Conservation (phyloP, 2,797 vertebrate species). For the Pampus argenteus region DNA sequence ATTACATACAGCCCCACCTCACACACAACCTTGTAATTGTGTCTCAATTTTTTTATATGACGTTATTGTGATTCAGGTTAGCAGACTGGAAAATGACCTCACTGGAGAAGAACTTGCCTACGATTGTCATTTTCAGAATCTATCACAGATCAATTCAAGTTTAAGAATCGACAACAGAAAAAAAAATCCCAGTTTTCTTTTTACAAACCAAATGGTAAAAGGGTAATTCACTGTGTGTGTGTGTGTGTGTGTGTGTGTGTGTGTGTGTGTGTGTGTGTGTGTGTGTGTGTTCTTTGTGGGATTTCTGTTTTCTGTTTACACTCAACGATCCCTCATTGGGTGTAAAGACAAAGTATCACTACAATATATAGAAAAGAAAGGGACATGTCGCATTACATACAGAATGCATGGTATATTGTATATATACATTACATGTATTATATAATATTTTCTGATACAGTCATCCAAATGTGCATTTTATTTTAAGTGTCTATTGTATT, state of each 20-base stretch:
- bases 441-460: not conserved
- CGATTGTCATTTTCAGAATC: not conserved
- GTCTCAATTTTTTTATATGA: not conserved
- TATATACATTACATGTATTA: not conserved
- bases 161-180: not conserved
- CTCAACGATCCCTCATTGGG: not conserved
- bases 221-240: too few relatives aligned
- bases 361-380: not conserved
- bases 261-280: too few relatives aligned
- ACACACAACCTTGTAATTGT: not conserved
- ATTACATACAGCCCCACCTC: not conserved
- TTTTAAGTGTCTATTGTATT: not conserved
- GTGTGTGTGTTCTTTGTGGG: too few relatives aligned
- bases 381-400: not conserved
- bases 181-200: not conserved
- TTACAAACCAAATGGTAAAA: not conserved
- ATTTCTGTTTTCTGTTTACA: not conserved
- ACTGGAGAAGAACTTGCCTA: not conserved
- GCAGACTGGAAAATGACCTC: not conserved
- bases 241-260: too few relatives aligned
- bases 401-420: not conserved
- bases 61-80: slow-evolving; percentile 1
- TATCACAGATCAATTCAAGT: not conserved
- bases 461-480: not conserved
- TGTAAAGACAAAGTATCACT: not conserved